Conservation (phyloP, 2,888 invertebrate genomes). For the Oeneis ivallda region DNA sequence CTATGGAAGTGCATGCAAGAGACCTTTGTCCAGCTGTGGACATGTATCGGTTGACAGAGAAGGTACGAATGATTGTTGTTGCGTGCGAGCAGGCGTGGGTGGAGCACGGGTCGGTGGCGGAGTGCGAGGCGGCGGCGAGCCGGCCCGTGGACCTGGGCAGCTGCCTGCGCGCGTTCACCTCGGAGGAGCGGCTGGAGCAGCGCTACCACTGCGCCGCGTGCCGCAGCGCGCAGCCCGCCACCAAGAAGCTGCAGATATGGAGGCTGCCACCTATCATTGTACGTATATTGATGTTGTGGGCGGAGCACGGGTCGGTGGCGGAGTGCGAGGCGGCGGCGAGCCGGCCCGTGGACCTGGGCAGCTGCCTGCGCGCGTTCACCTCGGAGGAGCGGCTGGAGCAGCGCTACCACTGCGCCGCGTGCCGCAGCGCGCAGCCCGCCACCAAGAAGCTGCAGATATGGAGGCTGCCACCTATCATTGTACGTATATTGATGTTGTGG, state of each 20-base stretch:
- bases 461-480: constrained; percentile 93
- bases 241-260: constrained; percentile 96
- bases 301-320: constrained; percentile 88
- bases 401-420: constrained; percentile 92
- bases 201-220: constrained; percentile 93
- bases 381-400: constrained; percentile 92
- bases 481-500: constrained; percentile 73
- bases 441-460: constrained; percentile 96
- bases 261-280: constrained; percentile 93
- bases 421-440: constrained; percentile 91
- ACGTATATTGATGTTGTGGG: constrained; percentile 65
- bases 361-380: constrained; percentile 94
- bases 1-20: too few species aligned
- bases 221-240: constrained; percentile 90
- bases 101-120: constrained; percentile 88
- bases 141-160: constrained; percentile 92
- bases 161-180: constrained; percentile 94
- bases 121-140: constrained; percentile 86
- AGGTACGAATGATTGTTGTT: too few species aligned
- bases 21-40: too few species aligned
- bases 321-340: constrained; percentile 86
- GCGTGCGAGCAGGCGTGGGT: constrained; percentile 82
- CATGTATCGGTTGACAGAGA: too few species aligned
- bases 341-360: constrained; percentile 91
- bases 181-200: constrained; percentile 92